Conservation (phyloP, 2,113 vertebrate species). For the Syrrhaptes paradoxus region DNA sequence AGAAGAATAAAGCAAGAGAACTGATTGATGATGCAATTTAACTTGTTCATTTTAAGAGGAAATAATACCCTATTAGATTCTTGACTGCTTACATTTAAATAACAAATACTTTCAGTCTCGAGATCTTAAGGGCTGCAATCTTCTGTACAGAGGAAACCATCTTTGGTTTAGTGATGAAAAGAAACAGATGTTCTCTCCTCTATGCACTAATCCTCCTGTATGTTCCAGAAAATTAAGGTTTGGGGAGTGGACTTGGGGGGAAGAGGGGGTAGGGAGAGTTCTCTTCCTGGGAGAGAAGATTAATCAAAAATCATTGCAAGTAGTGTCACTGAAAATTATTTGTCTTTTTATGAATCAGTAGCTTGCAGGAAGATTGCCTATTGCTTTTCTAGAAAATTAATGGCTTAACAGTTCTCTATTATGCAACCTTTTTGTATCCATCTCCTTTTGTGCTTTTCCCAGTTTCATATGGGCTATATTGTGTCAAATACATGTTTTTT, state of each 20-base stretch:
- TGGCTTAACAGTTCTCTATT: background rate
- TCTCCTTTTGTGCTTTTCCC: background rate
- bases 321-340: background rate
- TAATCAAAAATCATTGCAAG: background rate
- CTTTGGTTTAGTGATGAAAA: background rate
- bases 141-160: background rate
- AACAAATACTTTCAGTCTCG: background rate
- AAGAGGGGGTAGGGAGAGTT: background rate
- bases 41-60: background rate
- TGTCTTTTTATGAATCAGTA: background rate
- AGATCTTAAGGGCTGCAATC: background rate
- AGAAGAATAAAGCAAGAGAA: background rate
- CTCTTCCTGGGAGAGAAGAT: background rate
- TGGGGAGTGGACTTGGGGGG: background rate
- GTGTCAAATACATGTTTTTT: background rate
- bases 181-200: background rate
- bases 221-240: conserved; percentile 29
- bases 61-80: background rate
- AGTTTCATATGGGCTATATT: background rate
- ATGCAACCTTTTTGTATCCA: background rate
- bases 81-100: background rate
- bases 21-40: background rate
- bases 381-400: background rate
- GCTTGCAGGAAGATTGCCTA: background rate
- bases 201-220: conserved; percentile 13